Base-by-base conservation (phyloP, 1,140 invertebrate genomes). In the Zaprionus nigranus region DNA sequence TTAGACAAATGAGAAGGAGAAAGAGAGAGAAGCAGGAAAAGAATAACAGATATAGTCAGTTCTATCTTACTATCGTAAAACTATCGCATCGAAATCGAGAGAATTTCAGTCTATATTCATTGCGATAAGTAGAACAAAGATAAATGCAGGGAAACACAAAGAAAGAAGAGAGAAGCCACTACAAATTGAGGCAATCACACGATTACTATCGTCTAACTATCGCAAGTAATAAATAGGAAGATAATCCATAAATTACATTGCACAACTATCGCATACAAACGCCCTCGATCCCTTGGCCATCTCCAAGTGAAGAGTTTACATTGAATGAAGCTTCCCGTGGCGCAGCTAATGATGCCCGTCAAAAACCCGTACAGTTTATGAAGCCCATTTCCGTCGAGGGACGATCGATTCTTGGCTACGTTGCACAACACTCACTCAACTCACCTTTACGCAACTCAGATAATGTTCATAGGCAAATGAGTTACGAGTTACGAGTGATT, bases 321-420 rank as follows among this genome's bases (percentile, higher is more conserved):
- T 74, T 78, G 71, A 73, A 43, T 74, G 56, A 63, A 36, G 17
- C 46, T 28, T 22, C 38, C 22, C 28, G 38, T 20, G 43, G 57
- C 57, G 68, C 79, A 58, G 61, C 75, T 75, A 43, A 75, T 65
- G 54, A 70, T 66, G 28, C 69, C 61, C 65, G 26, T 72, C 67
- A 73, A 72, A 72, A 77, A 53, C 38, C 60, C 36, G 59, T 12
- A 9, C 13, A 58, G 34, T 78, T 80, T 80, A 77, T 75, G 63
- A 69, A 53, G 71, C 67, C 46, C 78, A 73, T 81, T 88, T 88
- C 84, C 85, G 74, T 72, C 75, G 75, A 64, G 76, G 54, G 17
- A 51, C 60, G 63, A 64, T 64, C 59, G 74, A 76, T 69, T 69
- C 22, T 30, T 34, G 22, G 20, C 46, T 24, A 74, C 68, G 54